Conservation (phyloP, 2,113 vertebrate genomes). For the Corythaixoides concolor region DNA sequence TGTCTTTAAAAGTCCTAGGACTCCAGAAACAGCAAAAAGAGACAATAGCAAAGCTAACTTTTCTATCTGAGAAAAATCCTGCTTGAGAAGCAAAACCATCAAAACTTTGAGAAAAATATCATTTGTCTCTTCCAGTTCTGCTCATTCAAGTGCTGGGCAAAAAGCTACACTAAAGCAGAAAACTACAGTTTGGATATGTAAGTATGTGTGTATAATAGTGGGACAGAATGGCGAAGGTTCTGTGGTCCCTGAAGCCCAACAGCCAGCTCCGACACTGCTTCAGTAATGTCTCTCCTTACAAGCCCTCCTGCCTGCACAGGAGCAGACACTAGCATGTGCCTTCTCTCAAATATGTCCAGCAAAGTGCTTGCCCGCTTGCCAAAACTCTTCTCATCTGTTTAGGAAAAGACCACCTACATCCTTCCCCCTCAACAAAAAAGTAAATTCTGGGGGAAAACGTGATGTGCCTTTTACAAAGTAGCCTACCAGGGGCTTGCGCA, state of each 20-base stretch:
- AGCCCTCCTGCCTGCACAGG: neutral
- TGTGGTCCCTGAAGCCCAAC: neutral
- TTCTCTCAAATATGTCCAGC: neutral
- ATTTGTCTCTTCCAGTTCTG: neutral
- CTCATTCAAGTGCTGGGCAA: neutral
- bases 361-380: neutral
- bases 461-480: neutral
- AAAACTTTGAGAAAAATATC: slow-evolving; percentile 19
- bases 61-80: neutral
- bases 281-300: neutral
- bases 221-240: neutral
- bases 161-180: neutral
- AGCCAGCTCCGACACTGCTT: neutral
- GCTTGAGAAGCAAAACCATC: slow-evolving; percentile 19
- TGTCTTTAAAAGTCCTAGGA: neutral
- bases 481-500: neutral
- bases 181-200: neutral
- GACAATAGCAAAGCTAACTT: neutral
- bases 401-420: neutral
- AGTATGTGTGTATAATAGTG: neutral
- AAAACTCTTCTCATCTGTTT: neutral
- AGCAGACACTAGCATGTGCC: neutral
- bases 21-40: neutral
- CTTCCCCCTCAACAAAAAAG: neutral
- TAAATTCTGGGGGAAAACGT: neutral